Conservation (phyloP, 1,140 invertebrate species). For the Dermatophagoides farinae region DNA sequence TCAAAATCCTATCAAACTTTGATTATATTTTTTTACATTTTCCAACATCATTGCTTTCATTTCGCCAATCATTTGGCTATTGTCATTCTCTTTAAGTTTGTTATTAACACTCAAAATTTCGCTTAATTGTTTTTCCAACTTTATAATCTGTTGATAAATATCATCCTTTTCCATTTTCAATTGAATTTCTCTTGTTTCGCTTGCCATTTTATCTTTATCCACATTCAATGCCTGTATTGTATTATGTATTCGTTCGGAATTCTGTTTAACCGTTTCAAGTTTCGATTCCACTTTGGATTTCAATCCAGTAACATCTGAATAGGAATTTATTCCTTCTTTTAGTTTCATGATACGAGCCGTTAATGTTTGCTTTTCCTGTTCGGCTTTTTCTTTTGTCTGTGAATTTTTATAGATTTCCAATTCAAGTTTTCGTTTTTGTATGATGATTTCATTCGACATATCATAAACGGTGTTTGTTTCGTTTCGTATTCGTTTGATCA, state of each 20-base stretch:
- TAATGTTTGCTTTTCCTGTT: conserved; percentile 7
- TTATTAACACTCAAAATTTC: conserved; percentile 4
- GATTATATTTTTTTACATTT: conserved; percentile 13
- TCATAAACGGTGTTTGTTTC: background rate
- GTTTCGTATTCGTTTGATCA: background rate
- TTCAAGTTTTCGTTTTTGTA: conserved; percentile 14
- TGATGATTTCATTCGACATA: background rate
- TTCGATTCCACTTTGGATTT: conserved; percentile 8
- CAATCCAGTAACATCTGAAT: conserved; percentile 9
- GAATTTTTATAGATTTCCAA: conserved; percentile 14
- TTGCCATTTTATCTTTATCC: background rate
- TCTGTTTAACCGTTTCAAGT: background rate
- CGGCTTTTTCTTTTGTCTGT: conserved; percentile 11
- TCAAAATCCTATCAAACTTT: conserved; percentile 13
- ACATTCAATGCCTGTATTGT: background rate
- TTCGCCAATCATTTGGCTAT: background rate
- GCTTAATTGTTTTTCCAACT: conserved; percentile 4
- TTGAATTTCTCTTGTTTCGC: background rate
- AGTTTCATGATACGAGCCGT: conserved; percentile 3
- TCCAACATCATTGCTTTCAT: conserved; percentile 12
- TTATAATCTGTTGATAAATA: background rate
- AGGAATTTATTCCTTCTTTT: conserved; percentile 6
- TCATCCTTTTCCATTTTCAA: conserved; percentile 2
- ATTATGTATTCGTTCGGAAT: background rate
- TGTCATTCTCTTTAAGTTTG: background rate